These are phyloP conservation scores for Athripsodes cinereus DNA, from an alignment of 2,888 invertebrate species.

Conservation along the genomic window DNA sequence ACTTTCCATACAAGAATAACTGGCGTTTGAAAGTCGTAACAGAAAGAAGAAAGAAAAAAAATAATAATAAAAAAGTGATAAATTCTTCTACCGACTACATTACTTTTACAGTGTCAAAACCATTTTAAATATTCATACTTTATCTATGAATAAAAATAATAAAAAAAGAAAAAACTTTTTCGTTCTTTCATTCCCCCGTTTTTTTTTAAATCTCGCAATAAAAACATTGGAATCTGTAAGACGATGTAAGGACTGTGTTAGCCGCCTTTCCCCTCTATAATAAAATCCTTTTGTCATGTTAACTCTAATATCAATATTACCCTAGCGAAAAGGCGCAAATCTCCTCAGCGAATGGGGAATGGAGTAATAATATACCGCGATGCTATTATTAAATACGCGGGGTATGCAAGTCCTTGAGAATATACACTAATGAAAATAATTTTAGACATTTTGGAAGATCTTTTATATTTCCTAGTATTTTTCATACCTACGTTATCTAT, in stretches of 20 bases:
- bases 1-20: not conserved
- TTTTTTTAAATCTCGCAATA: constrained; percentile 2
- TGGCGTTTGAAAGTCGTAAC: not conserved
- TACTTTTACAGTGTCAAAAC: not conserved
- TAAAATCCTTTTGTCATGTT: constrained; percentile 26
- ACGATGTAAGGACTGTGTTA: not conserved
- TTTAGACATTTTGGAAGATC: no score
- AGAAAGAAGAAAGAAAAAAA: not conserved
- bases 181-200: not conserved
- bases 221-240: constrained; percentile 5
- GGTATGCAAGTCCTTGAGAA: no score
- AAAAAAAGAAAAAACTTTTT: not conserved
- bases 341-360: constrained; percentile 2
- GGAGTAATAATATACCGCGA: no score
- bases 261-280: constrained; percentile 10
- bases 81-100: not conserved
- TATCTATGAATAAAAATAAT: not conserved
- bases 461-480: no score
- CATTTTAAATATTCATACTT: not conserved
- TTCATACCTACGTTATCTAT: no score
- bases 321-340: constrained; percentile 2
- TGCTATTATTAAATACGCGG: no score
- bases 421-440: no score
- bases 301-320: constrained; percentile 26
- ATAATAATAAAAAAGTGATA: not conserved